Conservation (phyloP, 1,140 invertebrate genomes). For the Drosophila lowei region DNA sequence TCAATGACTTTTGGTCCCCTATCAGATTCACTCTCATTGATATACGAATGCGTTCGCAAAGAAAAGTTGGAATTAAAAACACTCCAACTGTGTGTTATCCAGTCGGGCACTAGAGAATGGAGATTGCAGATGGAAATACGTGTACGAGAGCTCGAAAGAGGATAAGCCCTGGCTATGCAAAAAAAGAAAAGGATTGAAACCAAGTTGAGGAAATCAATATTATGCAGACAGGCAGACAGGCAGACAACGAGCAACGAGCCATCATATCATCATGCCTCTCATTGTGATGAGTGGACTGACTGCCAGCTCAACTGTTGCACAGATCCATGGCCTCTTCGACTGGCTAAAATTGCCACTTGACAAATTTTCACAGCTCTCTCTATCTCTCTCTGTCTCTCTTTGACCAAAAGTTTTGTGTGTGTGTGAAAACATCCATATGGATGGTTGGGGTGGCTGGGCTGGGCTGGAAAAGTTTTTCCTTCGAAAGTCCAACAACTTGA, state of each 20-base stretch:
- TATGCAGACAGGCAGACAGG: slow-evolving; percentile 46
- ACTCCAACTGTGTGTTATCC: slow-evolving; percentile 72
- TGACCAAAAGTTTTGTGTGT: slow-evolving; percentile 17
- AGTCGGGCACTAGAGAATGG: slow-evolving; percentile 49
- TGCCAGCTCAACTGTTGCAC: slow-evolving; percentile 47
- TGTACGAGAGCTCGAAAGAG: slow-evolving; percentile 16
- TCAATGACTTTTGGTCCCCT: slow-evolving; percentile 64
- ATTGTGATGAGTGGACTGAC: slow-evolving; percentile 22
- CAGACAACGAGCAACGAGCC: too few relatives aligned
- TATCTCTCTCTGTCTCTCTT: too few relatives aligned
- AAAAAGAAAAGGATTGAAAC: slow-evolving; percentile 1
- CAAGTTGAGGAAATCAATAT: slow-evolving; percentile 65
- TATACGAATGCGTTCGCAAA: slow-evolving; percentile 34
- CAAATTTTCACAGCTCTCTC: slow-evolving; percentile 17
- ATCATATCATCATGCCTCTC: slow-evolving; percentile 18
- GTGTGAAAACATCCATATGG: slow-evolving; percentile 17
- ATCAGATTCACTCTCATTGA: slow-evolving; percentile 54
- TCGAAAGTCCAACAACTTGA: slow-evolving; percentile 34
- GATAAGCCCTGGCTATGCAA: slow-evolving; percentile 31
- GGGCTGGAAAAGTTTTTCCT: slow-evolving; percentile 39
- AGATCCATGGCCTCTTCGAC: slow-evolving; percentile 24
- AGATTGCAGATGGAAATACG: slow-evolving; percentile 25
- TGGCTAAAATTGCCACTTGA: slow-evolving; percentile 40
- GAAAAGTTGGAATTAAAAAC: slow-evolving; percentile 78
- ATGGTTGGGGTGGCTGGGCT: background rate